Evolutionary conservation across 2,888 invertebrate genomes (phyloP), one percentile per base, ranked within the genome.

Genomic region (Dynastes tityus): DNA sequence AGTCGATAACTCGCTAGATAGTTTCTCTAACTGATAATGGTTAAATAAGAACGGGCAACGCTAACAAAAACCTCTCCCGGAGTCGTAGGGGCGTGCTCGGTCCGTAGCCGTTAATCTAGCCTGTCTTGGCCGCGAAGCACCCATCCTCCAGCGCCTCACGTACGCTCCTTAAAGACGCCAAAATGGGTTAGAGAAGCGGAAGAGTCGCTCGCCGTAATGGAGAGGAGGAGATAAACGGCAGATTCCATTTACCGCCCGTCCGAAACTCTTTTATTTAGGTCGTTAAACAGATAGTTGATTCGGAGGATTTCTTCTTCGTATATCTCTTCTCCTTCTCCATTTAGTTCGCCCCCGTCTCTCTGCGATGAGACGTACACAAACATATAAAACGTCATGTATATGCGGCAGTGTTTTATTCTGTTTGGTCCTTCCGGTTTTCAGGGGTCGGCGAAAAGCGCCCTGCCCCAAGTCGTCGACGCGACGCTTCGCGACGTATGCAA

Each of bases 231-330:
- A 86, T 86, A 86, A 87, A 85, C 84, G 84, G 85, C 85, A 87
- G 87, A 88, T 88, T 88, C 88, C 88, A 88, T 88, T 88, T 88
- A 86, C 73, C 73, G 51, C 84, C 85, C 86, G 85, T 87, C 87
- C 85, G 85, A 87, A 88, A 87, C 87, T 88, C 87, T 87, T 88
- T 88, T 88, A 88, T 88, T 88, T 87, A 86, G 86, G 85, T 87
- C 87, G 87, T 88, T 88, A 87, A 88, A 85, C 85, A 86, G 86
- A 87, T 86, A 87, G 84, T 85, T 85, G 85, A 85, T 85, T 84
- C 84, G 55, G 55, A 58, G 68, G 68, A 27, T 68, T 68, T 51
- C 51, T 45, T 45, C 45, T 73, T 22, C 16, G 67, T 58, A 49
- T 27, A 27, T 67, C 45, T 45, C 45, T 45, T 16, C 9, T 67